Evolutionary conservation across 1,140 invertebrate genomes (phyloP), one percentile per base, ranked within the genome.

Genomic region (Drosophila pandora): DNA sequence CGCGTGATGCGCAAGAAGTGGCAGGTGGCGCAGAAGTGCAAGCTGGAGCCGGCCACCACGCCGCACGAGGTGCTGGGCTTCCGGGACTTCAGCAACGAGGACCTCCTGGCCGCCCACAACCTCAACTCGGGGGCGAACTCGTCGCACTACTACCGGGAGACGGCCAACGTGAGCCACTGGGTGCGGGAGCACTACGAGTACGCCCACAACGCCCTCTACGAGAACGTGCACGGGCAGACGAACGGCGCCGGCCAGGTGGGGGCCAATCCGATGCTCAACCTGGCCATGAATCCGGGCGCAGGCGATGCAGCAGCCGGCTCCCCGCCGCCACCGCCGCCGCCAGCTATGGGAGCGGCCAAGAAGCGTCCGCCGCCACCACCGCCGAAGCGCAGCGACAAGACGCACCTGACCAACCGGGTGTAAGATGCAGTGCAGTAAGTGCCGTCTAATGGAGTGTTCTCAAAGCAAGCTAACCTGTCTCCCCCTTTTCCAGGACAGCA

Each of bases 1-100:
- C 93, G 97, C 48, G 97, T 98, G 0, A 98, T 98, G 96, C 94
- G 96, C 50, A 97, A 98, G 76, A 98, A 98, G 83, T 98, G 97
- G 97, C 96, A 97, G 89, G 96, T 97, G 1, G 96, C 97, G 0
- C 96, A 98, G 74, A 98, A 98, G 81, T 97, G 97, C 85, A 97
- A 97, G 92, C 90, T 95, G 1, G 96, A 98, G 88, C 94, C 95
- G 13, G 94, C 95, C 9, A 96, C 96, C 0, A 97, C 96, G 17
- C 97, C 97, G 0, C 96, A 97, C 85, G 96, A 98, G 87, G 97
- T 98, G 0, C 93, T 98, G 0, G 97, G 97, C 1, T 98, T 98
- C 81, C 92, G 97, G 23, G 96, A 96, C 84, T 96, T 92, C 17
- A 90, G 83, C 53, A 88, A 88, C 50, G 78, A 87, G 53, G 90